Evolutionary conservation across 1,140 invertebrate species (phyloP), one percentile per base, ranked within the genome.

Genomic region (Euwallacea similis): DNA sequence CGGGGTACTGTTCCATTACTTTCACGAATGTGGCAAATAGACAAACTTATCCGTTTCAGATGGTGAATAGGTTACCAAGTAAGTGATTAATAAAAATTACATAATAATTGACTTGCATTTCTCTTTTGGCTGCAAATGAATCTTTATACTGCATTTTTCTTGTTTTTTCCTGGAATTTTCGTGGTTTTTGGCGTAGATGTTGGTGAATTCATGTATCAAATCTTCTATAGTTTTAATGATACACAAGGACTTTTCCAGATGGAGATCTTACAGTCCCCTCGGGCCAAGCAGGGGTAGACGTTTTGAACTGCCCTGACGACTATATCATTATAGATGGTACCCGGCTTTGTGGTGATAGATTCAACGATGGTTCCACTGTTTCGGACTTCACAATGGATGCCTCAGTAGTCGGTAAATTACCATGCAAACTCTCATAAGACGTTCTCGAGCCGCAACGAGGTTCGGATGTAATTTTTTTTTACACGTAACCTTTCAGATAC

Each of bases 251-350:
- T 47, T 72, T 76, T 77, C 60, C 72, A 87, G 87, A 86, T 75
- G 87, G 87, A n/a, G 76, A 83, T 7, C 82, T 84, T 10, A 79
- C 88, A 2, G 85, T 90, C 16, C 84, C 87, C 10, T 82, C 84
- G 56, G 86, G 85, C 0, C 88, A 91, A 78, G 90, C 90, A 1
- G 91, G 90, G 0, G 86, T 88, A 41, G 90, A 91, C 62, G 85
- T 90, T 64, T 86, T 88, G 73, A 88, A 90, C 77, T 92, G 90
- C 76, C 90, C 90, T 0, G 86, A 87, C 64, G 90, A 92, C 76
- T 93, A 88, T 78, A 83, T 93, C 33, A 80, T 89, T 0, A 82
- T 91, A 61, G 86, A 89, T 70, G 88, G 88, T 11, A 84, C 87
- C 8, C 82, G 90, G 68, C 81, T 92, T 7, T 92, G 91, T 76